Percentiles rank a stretch among this genome's conserved stretches.
Conservation (phyloP, 92 coral and sea anemone genomes). For the Phenganax stokvisi region DNA sequence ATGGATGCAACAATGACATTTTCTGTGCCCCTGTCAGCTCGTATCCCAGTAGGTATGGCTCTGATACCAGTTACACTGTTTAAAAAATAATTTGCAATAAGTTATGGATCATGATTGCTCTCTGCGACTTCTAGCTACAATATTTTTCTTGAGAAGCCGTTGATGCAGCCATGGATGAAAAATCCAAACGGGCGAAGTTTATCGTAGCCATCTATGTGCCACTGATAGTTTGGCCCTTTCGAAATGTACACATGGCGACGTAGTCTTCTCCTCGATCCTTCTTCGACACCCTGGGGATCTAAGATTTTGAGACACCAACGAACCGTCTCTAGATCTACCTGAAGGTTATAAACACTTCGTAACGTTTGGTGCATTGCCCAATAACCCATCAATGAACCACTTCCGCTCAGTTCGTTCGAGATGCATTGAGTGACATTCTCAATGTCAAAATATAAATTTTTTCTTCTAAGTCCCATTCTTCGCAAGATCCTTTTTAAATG, state of each 20-base stretch:
- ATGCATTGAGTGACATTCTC: background rate
- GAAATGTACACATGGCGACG: background rate
- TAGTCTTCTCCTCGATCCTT: slow-evolving; percentile 3
- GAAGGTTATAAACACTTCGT: slow-evolving; percentile 9
- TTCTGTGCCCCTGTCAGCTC: slow-evolving; percentile 36
- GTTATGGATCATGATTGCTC: slow-evolving; percentile 36
- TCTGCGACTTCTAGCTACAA: slow-evolving; percentile 15
- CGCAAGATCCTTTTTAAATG: too few species aligned
- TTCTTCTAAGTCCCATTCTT: background rate
- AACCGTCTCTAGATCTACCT: slow-evolving; percentile 20
- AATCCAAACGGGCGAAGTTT: slow-evolving; percentile 19
- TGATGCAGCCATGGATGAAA: slow-evolving; percentile 16
- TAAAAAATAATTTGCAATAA: slow-evolving; percentile 29
- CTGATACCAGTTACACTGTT: slow-evolving; percentile 1
- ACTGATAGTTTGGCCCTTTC: background rate
- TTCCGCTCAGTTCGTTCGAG: slow-evolving; percentile 15
- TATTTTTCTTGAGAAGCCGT: slow-evolving; percentile 19
- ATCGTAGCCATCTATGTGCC: slow-evolving; percentile 17
- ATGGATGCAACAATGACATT: slow-evolving; percentile 30
- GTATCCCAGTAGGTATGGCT: slow-evolving; percentile 15
- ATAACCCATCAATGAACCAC: slow-evolving; percentile 12
- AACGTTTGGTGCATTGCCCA: slow-evolving; percentile 15
- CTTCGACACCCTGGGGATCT: background rate
- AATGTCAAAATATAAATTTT: slow-evolving; percentile 3
- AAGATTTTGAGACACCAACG: background rate